Conservation (phyloP, 1,140 invertebrate species). For the Eulimnadia texana region DNA sequence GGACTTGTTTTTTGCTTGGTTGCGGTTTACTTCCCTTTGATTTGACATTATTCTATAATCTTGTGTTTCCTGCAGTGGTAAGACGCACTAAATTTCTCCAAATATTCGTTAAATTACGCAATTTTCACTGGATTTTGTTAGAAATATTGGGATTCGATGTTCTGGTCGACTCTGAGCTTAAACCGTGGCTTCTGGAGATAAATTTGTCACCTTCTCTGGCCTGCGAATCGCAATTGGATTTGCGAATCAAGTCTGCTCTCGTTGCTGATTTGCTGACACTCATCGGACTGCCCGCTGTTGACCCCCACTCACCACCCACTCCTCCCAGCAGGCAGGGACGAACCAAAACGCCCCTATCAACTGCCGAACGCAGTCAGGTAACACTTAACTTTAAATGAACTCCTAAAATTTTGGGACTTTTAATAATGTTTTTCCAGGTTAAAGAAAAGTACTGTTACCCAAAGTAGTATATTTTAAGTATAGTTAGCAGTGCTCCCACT, state of each 20-base stretch:
- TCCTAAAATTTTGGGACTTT: too few relatives aligned
- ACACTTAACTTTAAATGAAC: too few relatives aligned
- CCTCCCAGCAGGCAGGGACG: constrained; percentile 8
- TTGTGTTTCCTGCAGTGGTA: neutral
- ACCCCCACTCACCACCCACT: constrained; percentile 37
- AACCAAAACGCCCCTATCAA: constrained; percentile 4
- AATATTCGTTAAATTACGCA: constrained; percentile 6
- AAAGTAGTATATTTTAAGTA: too few relatives aligned
- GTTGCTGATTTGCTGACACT: constrained; percentile 78
- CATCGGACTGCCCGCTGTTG: constrained; percentile 67
- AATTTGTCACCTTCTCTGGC: constrained; percentile 87
- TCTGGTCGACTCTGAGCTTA: constrained; percentile 72
- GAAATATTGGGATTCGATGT: constrained; percentile 95
- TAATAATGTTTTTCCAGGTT: too few relatives aligned
- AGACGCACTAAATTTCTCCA: constrained; percentile 1
- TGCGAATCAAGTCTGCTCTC: constrained; percentile 80
- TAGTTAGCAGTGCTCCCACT: too few relatives aligned
- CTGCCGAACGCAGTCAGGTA: constrained; percentile 13
- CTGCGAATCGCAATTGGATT: constrained; percentile 81
- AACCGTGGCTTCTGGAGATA: constrained; percentile 85
- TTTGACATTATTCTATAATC: neutral
- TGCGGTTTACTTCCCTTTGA: neutral
- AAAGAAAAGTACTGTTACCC: too few relatives aligned
- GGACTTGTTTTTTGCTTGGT: neutral
- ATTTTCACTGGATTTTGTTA: constrained; percentile 34